These are phyloP conservation scores for Palaemon carinicauda DNA, from an alignment of 1,140 invertebrate species.

Conservation along the genomic window DNA sequence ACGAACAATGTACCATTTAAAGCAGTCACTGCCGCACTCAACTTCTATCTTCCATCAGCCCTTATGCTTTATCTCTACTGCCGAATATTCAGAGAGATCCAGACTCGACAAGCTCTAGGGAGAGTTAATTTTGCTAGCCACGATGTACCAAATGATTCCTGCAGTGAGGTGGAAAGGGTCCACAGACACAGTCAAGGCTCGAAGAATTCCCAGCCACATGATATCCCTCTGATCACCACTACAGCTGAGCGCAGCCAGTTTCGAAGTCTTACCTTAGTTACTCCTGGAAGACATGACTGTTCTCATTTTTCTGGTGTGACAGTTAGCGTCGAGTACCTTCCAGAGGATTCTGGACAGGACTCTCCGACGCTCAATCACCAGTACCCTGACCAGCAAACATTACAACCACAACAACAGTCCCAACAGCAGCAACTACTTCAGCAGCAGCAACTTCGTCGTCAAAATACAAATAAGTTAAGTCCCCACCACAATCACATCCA, in stretches of 20 bases:
- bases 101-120: conserved; percentile 38
- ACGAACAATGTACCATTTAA: conserved; percentile 66
- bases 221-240: not conserved
- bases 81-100: conserved; percentile 58
- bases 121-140: conserved; percentile 28
- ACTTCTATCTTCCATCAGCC: conserved; percentile 70
- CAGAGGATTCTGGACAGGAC: conserved; percentile 12
- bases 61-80: conserved; percentile 70
- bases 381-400: not conserved
- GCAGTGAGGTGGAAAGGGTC: conserved; percentile 20
- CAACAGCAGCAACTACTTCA: not conserved
- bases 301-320: conserved; percentile 28
- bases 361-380: conserved; percentile 7
- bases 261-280: conserved; percentile 31
- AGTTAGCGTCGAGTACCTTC: conserved; percentile 38
- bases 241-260: conserved; percentile 13
- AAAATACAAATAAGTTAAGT: not conserved
- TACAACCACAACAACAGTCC: not conserved
- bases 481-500: conserved; percentile 46
- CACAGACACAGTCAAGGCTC: too few species aligned
- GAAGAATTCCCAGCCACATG: too few species aligned
- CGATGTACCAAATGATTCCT: conserved; percentile 33
- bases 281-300: conserved; percentile 34
- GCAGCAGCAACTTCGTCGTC: not conserved
- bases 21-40: conserved; percentile 69